Conservation (phyloP, 2,797 vertebrate genomes). For the Gadopsis bispinosus region DNA sequence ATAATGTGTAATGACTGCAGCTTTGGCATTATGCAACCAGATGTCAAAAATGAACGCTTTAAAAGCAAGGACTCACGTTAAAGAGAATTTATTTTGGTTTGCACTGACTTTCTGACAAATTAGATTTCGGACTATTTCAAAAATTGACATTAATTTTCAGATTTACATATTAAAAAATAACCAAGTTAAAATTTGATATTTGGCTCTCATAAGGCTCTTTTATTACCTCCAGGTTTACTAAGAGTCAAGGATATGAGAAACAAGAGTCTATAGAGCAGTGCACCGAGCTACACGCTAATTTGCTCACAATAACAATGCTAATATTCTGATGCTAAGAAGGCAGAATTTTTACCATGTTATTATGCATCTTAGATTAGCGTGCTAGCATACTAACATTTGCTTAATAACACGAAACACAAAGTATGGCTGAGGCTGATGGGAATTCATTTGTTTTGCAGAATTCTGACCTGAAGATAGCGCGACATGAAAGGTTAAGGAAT, state of each 20-base stretch:
- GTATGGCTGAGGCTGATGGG: too few species aligned
- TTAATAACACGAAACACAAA: too few species aligned
- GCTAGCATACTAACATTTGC: too few species aligned
- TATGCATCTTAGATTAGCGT: too few species aligned
- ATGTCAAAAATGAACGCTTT: background rate
- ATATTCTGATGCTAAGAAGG: background rate
- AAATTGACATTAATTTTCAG: background rate
- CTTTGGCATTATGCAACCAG: background rate
- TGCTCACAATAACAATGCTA: background rate
- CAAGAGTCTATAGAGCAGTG: background rate
- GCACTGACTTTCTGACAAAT: background rate
- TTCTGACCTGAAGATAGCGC: background rate
- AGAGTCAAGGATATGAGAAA: background rate
- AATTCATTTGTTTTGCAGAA: too few species aligned
- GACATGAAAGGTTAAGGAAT: background rate
- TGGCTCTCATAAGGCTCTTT: background rate
- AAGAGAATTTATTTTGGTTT: background rate
- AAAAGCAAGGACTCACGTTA: background rate
- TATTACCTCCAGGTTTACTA: background rate
- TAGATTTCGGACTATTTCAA: background rate
- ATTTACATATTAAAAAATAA: background rate
- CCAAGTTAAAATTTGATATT: background rate
- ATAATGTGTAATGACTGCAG: background rate
- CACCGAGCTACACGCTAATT: background rate
- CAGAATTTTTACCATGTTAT: too few species aligned